phyloP scores from a whole-genome alignment of 2,888 invertebrate species.

The Cheiracanthium punctorium region DNA sequence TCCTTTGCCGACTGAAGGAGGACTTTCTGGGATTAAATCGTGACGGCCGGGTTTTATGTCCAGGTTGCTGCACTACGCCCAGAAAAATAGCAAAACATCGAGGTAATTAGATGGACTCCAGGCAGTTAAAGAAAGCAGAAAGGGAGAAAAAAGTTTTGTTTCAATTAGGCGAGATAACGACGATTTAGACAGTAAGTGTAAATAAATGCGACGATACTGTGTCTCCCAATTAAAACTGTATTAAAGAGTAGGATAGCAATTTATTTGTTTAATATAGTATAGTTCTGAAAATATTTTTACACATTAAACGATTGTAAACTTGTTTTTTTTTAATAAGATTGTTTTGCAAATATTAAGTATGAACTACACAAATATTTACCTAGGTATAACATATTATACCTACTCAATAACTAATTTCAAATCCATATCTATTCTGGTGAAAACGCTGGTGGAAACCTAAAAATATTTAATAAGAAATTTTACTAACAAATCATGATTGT shows the following conservation, averaged over 20 bases:
- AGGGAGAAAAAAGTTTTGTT: not conserved
- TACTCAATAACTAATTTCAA: too few relatives aligned
- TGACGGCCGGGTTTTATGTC: constrained; percentile 5
- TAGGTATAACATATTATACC: too few relatives aligned
- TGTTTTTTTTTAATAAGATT: too few relatives aligned
- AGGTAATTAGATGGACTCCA: not conserved
- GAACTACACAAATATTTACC: too few relatives aligned
- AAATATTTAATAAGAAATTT: too few relatives aligned
- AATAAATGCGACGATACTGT: not conserved
- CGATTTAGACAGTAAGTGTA: not conserved
- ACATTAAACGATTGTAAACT: too few relatives aligned
- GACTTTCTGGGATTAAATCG: not conserved
- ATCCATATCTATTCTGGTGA: too few relatives aligned
- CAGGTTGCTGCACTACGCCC: not conserved
- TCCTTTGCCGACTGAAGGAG: not conserved
- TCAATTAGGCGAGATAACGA: not conserved
- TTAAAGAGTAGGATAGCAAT: not conserved
- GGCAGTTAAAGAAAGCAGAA: not conserved
- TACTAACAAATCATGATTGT: too few relatives aligned
- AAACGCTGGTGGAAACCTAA: too few relatives aligned
- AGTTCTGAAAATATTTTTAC: too few relatives aligned
- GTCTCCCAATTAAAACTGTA: not conserved
- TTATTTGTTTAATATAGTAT: too few relatives aligned
- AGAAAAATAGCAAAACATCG: not conserved
- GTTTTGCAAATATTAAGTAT: too few relatives aligned